Evolutionary conservation across 37 sponge, comb jelly and placozoan species (phyloP), one percentile per base, ranked within the genome.

Genomic region (Eunapius fragilis): DNA sequence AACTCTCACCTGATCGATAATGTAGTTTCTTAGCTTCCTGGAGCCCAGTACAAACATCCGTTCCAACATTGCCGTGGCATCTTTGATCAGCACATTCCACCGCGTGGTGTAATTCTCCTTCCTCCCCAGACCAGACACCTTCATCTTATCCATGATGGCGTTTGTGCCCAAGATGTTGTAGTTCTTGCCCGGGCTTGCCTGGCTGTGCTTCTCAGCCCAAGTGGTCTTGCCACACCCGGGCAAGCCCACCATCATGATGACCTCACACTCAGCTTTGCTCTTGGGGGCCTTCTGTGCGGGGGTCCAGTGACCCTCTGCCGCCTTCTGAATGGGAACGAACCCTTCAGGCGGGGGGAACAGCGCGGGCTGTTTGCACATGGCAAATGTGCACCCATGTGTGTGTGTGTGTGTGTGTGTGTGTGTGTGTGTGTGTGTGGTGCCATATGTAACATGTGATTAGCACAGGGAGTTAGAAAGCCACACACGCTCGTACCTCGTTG

Each of bases 211-310:
- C 85, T 87, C 78, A 0, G 91, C 96, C 99, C 99, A 98, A 0
- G 90, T 97, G 77, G 98, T 95, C 96, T 98, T 98, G n/a, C 99
- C 99, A 36, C 87, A 78, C 28, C 89, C 95, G 36, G 99, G 99
- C 47, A 98, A 84, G 0, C 99, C 99, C 31, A 98, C 82, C 92
- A 97, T 84, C 82, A 97, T 77, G 0, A 97, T 23, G 41, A 97
- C 92, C 83, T 94, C 88, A 77, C 89, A 81, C 31, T 85, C 86
- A 0, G 45, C 76, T 33, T 85, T 80, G 26, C 47, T 36, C 35
- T 35, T 34, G 19, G 87, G 92, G 3, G 9, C 10, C n/a, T 28
- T 72, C 26, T 33, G 37, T 7, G 72, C 83, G 25, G 35, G 30
- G 9, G 36, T 71, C 26, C 34, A 37, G 31, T 82, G 68, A 6